Conservation (phyloP, 2,113 vertebrate species). For the Melanostigma gelatinosum region DNA sequence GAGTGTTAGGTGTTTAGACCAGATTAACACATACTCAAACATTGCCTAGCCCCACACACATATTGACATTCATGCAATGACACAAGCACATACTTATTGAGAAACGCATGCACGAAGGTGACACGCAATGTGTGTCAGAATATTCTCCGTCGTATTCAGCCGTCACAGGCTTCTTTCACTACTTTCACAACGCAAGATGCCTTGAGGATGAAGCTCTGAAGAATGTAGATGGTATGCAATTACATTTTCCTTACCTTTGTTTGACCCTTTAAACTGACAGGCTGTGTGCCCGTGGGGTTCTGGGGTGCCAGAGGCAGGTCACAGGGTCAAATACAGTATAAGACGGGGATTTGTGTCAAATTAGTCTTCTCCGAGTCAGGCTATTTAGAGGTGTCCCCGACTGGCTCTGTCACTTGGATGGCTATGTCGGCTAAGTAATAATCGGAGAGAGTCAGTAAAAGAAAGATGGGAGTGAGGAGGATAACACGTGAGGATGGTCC, state of each 20-base stretch:
- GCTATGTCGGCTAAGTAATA: constrained; percentile 7
- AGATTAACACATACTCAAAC: constrained; percentile 78
- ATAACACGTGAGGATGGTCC: background rate
- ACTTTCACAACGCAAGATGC: constrained; percentile 64
- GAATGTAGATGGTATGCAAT: constrained; percentile 74
- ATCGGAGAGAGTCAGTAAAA: background rate
- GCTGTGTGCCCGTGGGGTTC: constrained; percentile 74
- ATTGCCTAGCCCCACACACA: constrained; percentile 52
- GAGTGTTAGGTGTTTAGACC: constrained; percentile 78
- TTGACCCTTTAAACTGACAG: constrained; percentile 80
- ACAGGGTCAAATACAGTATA: constrained; percentile 76
- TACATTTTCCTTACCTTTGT: constrained; percentile 74
- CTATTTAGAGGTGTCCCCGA: constrained; percentile 56
- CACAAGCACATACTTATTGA: constrained; percentile 40
- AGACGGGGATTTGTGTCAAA: constrained; percentile 80
- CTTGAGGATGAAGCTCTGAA: constrained; percentile 68
- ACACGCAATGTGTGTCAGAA: constrained; percentile 45
- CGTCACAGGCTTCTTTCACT: constrained; percentile 45
- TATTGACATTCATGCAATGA: constrained; percentile 37
- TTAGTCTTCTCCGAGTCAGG: constrained; percentile 70
- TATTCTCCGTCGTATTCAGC: constrained; percentile 27
- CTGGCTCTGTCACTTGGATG: constrained; percentile 12
- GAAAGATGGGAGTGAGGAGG: background rate
- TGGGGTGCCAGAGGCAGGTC: constrained; percentile 67
- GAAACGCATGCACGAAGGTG: constrained; percentile 36